phyloP scores from a whole-genome alignment of 2,888 invertebrate species.

The Drosophila cognata region DNA sequence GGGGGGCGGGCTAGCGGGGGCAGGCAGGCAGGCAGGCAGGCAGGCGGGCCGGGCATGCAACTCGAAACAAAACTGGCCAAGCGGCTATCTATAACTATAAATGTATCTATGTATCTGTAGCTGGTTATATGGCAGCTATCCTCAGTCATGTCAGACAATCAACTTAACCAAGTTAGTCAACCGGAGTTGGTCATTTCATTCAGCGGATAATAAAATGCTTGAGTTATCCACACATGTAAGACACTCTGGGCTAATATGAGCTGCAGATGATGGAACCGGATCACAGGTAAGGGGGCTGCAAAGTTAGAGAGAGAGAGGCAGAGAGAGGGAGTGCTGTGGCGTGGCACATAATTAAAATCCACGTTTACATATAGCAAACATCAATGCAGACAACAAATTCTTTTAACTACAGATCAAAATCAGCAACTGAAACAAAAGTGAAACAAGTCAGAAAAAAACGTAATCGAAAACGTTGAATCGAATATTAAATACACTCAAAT shows the following conservation, averaged over 20 bases:
- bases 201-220: constrained; percentile 80
- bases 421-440: constrained; percentile 75
- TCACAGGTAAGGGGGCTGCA: not conserved
- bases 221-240: constrained; percentile 69
- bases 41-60: constrained; percentile 22
- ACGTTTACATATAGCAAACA: constrained; percentile 76
- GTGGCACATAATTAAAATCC: constrained; percentile 77
- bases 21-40: not conserved
- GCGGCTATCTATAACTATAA: constrained; percentile 44
- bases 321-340: constrained; percentile 14
- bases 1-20: not conserved
- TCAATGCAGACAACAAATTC: constrained; percentile 75
- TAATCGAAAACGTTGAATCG: not conserved
- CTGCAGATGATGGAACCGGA: not conserved
- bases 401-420: constrained; percentile 77
- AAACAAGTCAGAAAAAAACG: constrained; percentile 20
- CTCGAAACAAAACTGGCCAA: constrained; percentile 48
- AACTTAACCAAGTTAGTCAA: constrained; percentile 79
- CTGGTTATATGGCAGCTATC: constrained; percentile 62
- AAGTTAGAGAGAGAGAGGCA: not conserved
- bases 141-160: constrained; percentile 78
- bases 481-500: constrained; percentile 3
- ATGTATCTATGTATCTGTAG: constrained; percentile 29
- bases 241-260: constrained; percentile 24
- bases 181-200: constrained; percentile 77